Evolutionary conservation across 2,113 vertebrate species (phyloP), one percentile per base, ranked within the genome.

Genomic region (Motacilla alba): DNA sequence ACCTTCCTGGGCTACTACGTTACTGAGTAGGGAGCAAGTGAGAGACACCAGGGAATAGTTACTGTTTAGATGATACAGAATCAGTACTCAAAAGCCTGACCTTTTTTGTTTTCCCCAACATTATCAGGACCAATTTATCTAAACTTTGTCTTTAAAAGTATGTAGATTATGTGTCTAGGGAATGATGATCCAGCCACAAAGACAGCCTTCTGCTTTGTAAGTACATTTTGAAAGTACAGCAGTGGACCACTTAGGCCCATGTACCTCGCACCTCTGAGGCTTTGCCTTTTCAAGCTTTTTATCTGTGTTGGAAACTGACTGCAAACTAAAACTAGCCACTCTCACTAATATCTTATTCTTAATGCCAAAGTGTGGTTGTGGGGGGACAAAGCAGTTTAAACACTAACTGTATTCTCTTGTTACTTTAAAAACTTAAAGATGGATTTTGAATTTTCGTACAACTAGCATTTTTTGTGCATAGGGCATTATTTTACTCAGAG

Each of bases 21-120:
- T 59, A 27, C 33, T 60, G 33, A 74, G 37, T 24, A 46, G 16
- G 20, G 19, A n/a, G 49, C 0, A 0, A 75, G 58, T 1, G 7
- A 59, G 52, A 68, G 33, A n/a, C 3, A 13, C 5, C 10, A 27
- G 26, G 20, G 7, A 59, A 21, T 5, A 33, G 5, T 28, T 53
- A 31, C 3, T 2, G 0, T 31, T 49, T 68, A 44, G 41, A 10
- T 66, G 30, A 27, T 46, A 28, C 4, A 35, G 49, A 50, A 83
- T 55, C 9, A 7, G 43, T 82, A 55, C 15, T 15, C 23, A 31
- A 53, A 64, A 73, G 10, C 27, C n/a, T 83, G 46, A 74, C 26
- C 3, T 9, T 28, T 28, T 26, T 46, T 68, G n/a, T 79, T 83
- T 92, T 75, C 15, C 47, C 19, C 22, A 58, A 2, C 31, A 12